Conservation (phyloP, 2,888 invertebrate species). For the Pristionchus exspectatus region DNA sequence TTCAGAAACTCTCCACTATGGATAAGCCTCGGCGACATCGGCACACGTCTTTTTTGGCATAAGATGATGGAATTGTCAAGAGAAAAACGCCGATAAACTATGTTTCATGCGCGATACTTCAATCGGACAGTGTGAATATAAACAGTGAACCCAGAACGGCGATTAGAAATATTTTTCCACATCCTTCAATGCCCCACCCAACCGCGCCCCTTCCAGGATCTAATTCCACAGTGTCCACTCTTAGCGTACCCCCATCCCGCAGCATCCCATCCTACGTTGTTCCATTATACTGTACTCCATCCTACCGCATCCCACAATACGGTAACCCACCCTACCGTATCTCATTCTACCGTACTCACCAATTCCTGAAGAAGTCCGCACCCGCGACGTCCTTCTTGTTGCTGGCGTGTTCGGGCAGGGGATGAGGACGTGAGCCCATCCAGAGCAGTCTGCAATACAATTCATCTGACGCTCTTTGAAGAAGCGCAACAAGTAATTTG, state of each 20-base stretch:
- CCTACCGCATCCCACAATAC: too few relatives aligned
- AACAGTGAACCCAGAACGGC: not conserved
- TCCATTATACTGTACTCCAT: too few relatives aligned
- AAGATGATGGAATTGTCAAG: too few relatives aligned
- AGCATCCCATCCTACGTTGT: too few relatives aligned
- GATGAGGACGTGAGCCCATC: slow-evolving; percentile 65
- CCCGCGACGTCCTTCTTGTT: slow-evolving; percentile 66
- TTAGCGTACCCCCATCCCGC: too few relatives aligned
- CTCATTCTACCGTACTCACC: slow-evolving; percentile 59
- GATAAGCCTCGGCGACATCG: not conserved
- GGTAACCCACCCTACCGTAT: not conserved
- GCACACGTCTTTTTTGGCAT: too few relatives aligned
- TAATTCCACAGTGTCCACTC: too few relatives aligned
- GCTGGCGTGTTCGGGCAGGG: slow-evolving; percentile 55
- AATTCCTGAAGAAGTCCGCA: slow-evolving; percentile 75
- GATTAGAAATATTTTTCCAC: too few relatives aligned
- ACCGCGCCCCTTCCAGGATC: too few relatives aligned
- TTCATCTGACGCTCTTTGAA: not conserved
- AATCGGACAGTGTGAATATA: too few relatives aligned
- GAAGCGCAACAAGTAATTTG: too few relatives aligned
- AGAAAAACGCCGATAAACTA: not conserved
- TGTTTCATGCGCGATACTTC: not conserved
- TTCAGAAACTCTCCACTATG: not conserved
- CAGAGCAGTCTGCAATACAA: slow-evolving; percentile 60
- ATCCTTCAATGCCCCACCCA: too few relatives aligned